These are phyloP conservation scores for Brachypodius melanocephalos DNA, from an alignment of 2,113 vertebrate genomes.

Conservation along the genomic window DNA sequence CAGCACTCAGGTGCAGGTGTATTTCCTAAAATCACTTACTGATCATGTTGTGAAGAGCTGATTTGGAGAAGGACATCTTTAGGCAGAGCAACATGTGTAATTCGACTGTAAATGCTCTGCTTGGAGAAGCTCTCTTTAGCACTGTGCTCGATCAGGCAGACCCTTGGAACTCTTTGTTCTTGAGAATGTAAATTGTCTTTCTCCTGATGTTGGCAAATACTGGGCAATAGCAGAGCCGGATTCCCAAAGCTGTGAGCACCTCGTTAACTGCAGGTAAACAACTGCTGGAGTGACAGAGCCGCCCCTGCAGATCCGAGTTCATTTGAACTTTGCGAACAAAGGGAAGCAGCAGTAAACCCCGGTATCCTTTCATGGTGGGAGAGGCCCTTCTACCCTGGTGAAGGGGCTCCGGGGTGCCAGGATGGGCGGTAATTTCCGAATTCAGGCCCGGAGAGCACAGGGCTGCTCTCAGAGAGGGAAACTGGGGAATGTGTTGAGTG, in stretches of 20 bases:
- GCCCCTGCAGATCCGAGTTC: background rate
- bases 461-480: background rate
- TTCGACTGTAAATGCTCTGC: rapidly evolving
- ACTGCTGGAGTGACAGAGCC: rapidly evolving
- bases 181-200: background rate
- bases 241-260: background rate
- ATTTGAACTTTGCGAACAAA: background rate
- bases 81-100: background rate
- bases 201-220: rapidly evolving
- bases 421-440: rapidly evolving
- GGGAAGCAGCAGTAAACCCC: background rate
- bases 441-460: background rate
- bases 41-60: rapidly evolving
- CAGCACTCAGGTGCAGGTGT: background rate
- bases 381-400: background rate
- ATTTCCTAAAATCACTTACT: background rate
- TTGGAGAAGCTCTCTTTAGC: background rate
- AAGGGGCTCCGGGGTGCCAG: background rate
- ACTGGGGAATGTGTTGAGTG: background rate
- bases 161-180: background rate
- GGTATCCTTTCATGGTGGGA: rapidly evolving
- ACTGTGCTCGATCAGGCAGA: background rate
- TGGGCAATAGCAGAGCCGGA: background rate
- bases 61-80: background rate
- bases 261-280: rapidly evolving